Percentiles rank a stretch among this genome's conserved stretches.
These are phyloP conservation scores for Gallinago solitaria DNA, from an alignment of 2,797 vertebrate genomes.

Conservation along the genomic window DNA sequence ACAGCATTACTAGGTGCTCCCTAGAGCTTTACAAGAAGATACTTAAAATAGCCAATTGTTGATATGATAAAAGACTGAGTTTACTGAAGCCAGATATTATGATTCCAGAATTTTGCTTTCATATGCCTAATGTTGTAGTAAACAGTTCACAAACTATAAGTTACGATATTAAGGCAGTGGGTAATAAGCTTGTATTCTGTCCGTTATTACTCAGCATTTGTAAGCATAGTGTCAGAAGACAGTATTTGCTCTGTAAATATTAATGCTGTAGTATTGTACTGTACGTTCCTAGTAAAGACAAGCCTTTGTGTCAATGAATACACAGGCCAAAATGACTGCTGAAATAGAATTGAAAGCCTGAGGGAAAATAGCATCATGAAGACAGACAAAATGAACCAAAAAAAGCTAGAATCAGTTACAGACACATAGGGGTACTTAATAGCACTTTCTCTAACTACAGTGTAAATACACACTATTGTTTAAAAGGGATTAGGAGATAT, in stretches of 20 bases:
- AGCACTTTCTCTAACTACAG: neutral
- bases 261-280: neutral
- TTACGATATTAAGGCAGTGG: neutral
- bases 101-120: neutral
- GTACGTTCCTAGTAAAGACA: neutral
- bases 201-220: neutral
- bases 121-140: neutral
- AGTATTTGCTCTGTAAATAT: neutral
- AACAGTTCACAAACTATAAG: neutral
- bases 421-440: neutral
- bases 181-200: neutral
- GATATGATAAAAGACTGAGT: neutral
- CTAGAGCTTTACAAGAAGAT: neutral
- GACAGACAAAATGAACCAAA: neutral
- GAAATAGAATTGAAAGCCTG: neutral
- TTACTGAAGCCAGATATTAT: neutral
- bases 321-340: neutral
- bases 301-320: neutral
- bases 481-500: neutral
- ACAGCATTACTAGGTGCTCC: neutral
- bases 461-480: neutral
- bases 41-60: neutral
- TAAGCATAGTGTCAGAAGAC: neutral
- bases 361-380: neutral
- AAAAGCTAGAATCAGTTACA: neutral